phyloP scores from a whole-genome alignment of 2,888 invertebrate species.

The Drosophila ustulata region DNA sequence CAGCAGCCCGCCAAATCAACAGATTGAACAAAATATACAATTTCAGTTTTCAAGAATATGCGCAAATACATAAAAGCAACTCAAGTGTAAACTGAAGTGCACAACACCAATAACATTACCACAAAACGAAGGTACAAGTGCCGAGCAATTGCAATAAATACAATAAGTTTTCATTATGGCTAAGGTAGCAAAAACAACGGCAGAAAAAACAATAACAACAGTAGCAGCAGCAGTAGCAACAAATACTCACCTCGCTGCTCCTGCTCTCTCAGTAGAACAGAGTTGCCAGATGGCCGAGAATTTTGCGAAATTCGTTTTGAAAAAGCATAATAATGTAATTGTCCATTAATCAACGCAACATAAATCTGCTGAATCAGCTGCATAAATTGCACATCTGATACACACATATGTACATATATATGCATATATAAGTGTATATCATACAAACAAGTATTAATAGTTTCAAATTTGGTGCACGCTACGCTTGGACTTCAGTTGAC shows the following conservation, averaged over 20 bases:
- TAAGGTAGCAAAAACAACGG: constrained; percentile 35
- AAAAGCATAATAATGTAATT: constrained; percentile 25
- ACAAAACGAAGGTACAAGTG: constrained; percentile 32
- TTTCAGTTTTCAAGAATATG: constrained; percentile 48
- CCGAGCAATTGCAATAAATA: constrained; percentile 23
- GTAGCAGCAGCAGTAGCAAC: constrained; percentile 18
- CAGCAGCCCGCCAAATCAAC: constrained; percentile 56
- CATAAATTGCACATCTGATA: constrained; percentile 35
- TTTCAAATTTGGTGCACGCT: constrained; percentile 45
- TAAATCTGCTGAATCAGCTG: constrained; percentile 43
- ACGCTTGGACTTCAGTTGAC: constrained; percentile 15
- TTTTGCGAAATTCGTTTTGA: constrained; percentile 15
- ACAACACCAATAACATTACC: constrained; percentile 30
- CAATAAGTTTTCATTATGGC: constrained; percentile 43
- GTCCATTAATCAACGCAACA: constrained; percentile 24
- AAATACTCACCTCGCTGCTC: constrained; percentile 45
- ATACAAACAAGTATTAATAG: constrained; percentile 26
- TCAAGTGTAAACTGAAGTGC: constrained; percentile 50
- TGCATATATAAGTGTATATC: background rate
- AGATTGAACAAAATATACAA: constrained; percentile 38
- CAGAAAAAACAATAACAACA: constrained; percentile 22
- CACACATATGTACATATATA: background rate
- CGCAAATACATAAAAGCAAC: constrained; percentile 52
- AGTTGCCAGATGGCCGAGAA: constrained; percentile 46
- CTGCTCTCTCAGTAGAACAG: constrained; percentile 27